Evolutionary conservation across 2,797 vertebrate species (phyloP), one percentile per base, ranked within the genome.

Genomic region (Octomys mimax): DNA sequence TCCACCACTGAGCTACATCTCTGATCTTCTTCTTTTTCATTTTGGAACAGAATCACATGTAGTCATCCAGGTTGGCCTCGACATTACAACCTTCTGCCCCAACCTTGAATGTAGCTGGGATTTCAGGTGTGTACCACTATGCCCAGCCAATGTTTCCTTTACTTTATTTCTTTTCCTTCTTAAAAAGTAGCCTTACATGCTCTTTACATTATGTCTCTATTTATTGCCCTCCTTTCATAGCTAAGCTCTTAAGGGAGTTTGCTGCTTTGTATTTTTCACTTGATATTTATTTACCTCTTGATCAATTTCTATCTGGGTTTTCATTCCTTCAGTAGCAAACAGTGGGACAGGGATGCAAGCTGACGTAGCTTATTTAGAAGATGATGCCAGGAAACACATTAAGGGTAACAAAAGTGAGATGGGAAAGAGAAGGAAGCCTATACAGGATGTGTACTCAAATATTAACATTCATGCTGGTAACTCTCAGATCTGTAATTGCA

Each of bases 221-320:
- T 83, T 89, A 71, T 62, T 95, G 42, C 39, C 0, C 54, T 84
- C 16, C 54, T 91, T 89, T 66, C 46, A 21, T 24, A 70, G 49
- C 46, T 52, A 91, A 11, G 0, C 18, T 80, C 52, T 59, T 84
- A 86, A 70, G 31, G 92, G 79, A 19, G 4, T 77, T 73, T 90
- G 21, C 57, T 92, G 7, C 22, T 57, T 28, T 54, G 83, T 79
- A 31, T 83, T 92, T 16, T 52, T 71, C 28, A 36, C 54, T 24
- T 82, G 89, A 19, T 31, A 5, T 83, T 91, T 31, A 5, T 80
- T 91, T 95, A 49, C 42, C 68, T 94, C 61, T 92, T 26, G 18
- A 9, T 62, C 49, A 59, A 9, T 91, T 87, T 91, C 46, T 75
- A 0, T 82, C 28, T 84, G 24, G 31, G 4, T 59, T 91, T 84